phyloP scores from a whole-genome alignment of 2,888 invertebrate species.

The Acronicta aceris region DNA sequence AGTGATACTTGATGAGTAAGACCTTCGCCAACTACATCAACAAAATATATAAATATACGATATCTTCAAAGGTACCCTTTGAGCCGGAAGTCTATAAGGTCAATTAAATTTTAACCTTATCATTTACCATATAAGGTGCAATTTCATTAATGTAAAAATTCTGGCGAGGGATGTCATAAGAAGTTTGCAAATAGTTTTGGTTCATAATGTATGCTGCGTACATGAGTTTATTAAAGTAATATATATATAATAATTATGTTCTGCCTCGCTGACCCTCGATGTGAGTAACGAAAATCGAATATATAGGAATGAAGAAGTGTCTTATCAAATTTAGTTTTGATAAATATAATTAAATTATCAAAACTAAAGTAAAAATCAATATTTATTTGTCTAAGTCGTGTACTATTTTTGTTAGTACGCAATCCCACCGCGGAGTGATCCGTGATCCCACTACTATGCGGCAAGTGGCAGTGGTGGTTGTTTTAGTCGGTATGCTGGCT shows the following conservation, averaged over 20 bases:
- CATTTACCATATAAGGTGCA: neutral
- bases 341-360: too few relatives aligned
- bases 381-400: too few relatives aligned
- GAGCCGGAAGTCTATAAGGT: neutral
- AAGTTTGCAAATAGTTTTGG: neutral
- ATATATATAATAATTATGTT: too few relatives aligned
- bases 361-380: too few relatives aligned
- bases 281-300: constrained; percentile 1
- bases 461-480: too few relatives aligned
- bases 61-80: neutral
- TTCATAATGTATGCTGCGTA: too few relatives aligned
- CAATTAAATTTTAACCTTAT: neutral
- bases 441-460: too few relatives aligned
- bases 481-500: too few relatives aligned
- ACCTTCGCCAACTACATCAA: neutral
- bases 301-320: neutral
- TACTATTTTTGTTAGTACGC: too few relatives aligned
- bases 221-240: too few relatives aligned
- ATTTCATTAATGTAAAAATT: neutral
- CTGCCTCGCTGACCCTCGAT: constrained; percentile 17
- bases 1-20: neutral
- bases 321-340: neutral
- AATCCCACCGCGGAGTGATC: too few relatives aligned
- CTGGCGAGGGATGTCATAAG: neutral
- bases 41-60: neutral